Base-by-base conservation (phyloP, 2,113 vertebrate genomes). In the Sturnira hondurensis region DNA sequence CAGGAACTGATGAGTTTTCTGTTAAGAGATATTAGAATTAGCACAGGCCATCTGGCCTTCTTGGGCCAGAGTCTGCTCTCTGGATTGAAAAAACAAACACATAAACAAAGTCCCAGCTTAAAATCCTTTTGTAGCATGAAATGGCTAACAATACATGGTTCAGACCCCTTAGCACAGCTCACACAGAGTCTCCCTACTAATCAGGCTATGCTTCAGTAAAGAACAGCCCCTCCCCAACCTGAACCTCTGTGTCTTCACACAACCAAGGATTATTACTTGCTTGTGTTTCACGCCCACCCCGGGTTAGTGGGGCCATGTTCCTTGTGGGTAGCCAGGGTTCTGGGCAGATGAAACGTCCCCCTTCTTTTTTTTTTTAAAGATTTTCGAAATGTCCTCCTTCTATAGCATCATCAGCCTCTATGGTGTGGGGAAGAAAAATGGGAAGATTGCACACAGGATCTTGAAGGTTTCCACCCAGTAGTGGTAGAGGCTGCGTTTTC, bases 371-470 rank as follows among this genome's bases (percentile, higher is more conserved):
- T n/a, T n/a, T n/a, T n/a, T n/a, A n/a, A n/a, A n/a, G n/a, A n/a
- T n/a, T n/a, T n/a, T n/a, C n/a, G 20, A 9, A 36, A 8, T 17
- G 54, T 31, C 22, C 16, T 16, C 10, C 36, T 31, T 26, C 86
- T n/a, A n/a, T n/a, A n/a, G n/a, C 22, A n/a, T 9, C 7, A 3
- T 33, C 7, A n/a, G 33, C 28, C 58, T 84, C 50, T 36, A 38
- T 2, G 47, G 58, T 4, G 52, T 1, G 4, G 22, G 50, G n/a
- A 47, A 50, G 61, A 16, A n/a, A n/a, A 68, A n/a, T 7, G 11
- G 1, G 24, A 2, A 7, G 33, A 15, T 2, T 20, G n/a, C 5
- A 33, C 2, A 0, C 0, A 10, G 28, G 15, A 38, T 14, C 63
- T 63, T 81, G 76, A 16, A 54, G 22, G 2, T 38, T 65, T 61